Percentiles rank a stretch among this genome's conserved stretches.
phyloP scores from a whole-genome alignment of 2,888 invertebrate species.

The Meghimatium bilineatum region DNA sequence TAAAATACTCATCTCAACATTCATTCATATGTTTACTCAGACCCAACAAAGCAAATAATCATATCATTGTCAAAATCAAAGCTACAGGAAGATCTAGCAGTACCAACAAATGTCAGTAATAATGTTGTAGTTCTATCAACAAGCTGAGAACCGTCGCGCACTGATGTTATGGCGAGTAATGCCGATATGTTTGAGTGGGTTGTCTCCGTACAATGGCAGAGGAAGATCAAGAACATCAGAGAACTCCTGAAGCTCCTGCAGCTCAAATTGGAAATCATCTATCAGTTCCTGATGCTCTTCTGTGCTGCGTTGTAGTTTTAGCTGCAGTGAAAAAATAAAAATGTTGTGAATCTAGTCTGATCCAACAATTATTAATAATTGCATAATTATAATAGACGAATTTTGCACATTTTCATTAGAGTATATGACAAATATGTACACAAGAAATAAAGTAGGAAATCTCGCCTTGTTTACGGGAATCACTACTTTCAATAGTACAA shows the following conservation, averaged over 20 bases:
- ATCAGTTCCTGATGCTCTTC: slow-evolving; percentile 71
- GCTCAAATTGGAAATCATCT: slow-evolving; percentile 69
- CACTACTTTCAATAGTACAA: too few relatives aligned
- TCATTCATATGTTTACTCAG: too few relatives aligned
- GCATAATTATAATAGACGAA: too few relatives aligned
- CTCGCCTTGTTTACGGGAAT: too few relatives aligned
- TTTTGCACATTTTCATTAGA: too few relatives aligned
- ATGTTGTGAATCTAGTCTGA: too few relatives aligned
- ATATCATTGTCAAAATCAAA: not conserved
- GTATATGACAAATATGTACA: too few relatives aligned
- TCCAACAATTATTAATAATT: too few relatives aligned
- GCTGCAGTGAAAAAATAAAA: slow-evolving; percentile 45
- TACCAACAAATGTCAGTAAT: not conserved
- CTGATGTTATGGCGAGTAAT: slow-evolving; percentile 60
- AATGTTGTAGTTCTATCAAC: not conserved
- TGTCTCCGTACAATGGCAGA: slow-evolving; percentile 48
- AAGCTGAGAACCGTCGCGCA: slow-evolving; percentile 39
- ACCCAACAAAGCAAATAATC: not conserved
- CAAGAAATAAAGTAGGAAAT: too few relatives aligned
- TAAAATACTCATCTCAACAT: too few relatives aligned
- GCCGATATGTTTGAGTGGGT: slow-evolving; percentile 69
- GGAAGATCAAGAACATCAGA: slow-evolving; percentile 69
- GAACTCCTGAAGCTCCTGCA: slow-evolving; percentile 67
- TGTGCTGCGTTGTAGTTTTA: slow-evolving; percentile 70
- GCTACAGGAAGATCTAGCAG: not conserved